Conservation (phyloP, 2,888 invertebrate species). For the Euzetes globulus region DNA sequence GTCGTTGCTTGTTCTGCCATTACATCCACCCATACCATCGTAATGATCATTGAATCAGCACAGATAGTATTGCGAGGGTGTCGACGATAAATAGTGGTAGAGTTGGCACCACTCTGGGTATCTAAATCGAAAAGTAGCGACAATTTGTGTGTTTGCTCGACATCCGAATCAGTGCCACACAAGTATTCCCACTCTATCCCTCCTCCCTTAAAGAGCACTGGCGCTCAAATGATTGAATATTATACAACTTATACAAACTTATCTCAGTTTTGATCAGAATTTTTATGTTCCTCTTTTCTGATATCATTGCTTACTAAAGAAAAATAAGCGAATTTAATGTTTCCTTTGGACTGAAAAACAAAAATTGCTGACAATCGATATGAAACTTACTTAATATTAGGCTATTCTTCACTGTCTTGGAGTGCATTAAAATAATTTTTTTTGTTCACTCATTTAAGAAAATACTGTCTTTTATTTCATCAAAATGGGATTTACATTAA, state of each 20-base stretch:
- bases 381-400: too few species aligned
- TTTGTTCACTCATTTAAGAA: neutral
- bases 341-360: neutral
- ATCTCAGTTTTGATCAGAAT: neutral
- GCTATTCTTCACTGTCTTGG: too few species aligned
- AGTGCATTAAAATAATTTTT: too few species aligned
- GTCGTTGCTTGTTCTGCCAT: neutral
- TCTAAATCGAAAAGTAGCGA: neutral
- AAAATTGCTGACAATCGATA: too few species aligned
- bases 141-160: neutral
- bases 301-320: neutral
- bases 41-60: neutral
- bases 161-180: neutral
- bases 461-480: neutral
- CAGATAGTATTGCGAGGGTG: neutral
- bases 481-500: neutral
- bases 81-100: neutral
- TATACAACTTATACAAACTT: neutral
- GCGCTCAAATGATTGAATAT: neutral
- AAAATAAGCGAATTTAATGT: neutral
- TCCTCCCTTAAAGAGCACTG: neutral
- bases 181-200: neutral
- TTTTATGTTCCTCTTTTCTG: neutral
- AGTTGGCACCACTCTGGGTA: neutral
- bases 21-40: neutral